Conservation (phyloP, 2,888 invertebrate genomes). For the Gymnocheta viridis region DNA sequence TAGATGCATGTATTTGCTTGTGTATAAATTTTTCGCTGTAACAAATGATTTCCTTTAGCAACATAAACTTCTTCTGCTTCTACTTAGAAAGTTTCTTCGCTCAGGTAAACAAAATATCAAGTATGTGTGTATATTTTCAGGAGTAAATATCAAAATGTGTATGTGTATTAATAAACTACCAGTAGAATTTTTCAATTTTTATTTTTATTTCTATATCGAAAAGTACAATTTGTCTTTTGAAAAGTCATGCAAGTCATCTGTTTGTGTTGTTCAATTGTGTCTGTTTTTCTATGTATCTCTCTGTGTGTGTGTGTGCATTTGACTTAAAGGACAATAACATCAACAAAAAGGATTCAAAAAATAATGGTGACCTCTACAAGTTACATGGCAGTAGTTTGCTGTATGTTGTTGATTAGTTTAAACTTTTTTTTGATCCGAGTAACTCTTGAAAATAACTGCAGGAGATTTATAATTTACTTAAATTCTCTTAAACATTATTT, state of each 20-base stretch:
- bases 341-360: not conserved
- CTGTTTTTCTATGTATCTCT: slow-evolving; percentile 15
- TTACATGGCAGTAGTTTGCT: slow-evolving; percentile 2
- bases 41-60: slow-evolving; percentile 47
- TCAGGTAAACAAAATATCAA: slow-evolving; percentile 41
- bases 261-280: not conserved
- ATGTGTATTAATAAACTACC: not conserved
- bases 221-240: slow-evolving; percentile 46
- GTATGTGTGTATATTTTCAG: not conserved
- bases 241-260: slow-evolving; percentile 54
- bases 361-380: slow-evolving; percentile 39
- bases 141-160: not conserved
- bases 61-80: slow-evolving; percentile 29
- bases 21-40: not conserved
- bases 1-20: not conserved
- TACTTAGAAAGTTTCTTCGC: slow-evolving; percentile 18
- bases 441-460: not conserved
- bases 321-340: slow-evolving; percentile 57
- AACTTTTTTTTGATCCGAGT: slow-evolving; percentile 12
- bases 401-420: slow-evolving; percentile 16
- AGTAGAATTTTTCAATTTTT: not conserved
- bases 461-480: not conserved
- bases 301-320: slow-evolving; percentile 38
- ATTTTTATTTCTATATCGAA: not conserved
- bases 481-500: not conserved